phyloP scores from a whole-genome alignment of 2,113 vertebrate species.

The Carlito syrichta region DNA sequence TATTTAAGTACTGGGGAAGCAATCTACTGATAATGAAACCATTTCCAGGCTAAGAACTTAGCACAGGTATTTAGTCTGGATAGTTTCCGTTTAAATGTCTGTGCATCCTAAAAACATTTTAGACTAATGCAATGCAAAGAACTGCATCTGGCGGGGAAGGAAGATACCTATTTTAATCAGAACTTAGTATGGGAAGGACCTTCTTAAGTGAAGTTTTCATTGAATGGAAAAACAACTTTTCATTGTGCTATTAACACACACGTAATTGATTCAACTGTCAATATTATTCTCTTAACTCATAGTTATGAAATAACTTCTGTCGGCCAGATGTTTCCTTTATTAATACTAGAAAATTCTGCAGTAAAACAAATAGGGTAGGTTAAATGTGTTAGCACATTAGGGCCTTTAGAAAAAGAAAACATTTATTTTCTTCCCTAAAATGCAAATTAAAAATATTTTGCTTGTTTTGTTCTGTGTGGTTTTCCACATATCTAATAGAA shows the following conservation, averaged over 20 bases:
- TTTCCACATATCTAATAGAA: not conserved
- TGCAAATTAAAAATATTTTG: constrained; percentile 16
- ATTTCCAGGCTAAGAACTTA: constrained; percentile 61
- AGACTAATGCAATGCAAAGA: constrained; percentile 28
- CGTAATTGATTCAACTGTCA: not conserved
- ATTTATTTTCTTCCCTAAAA: not conserved
- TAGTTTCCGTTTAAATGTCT: constrained; percentile 54
- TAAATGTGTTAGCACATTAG: not conserved
- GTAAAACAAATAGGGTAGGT: not conserved
- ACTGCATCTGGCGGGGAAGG: not conserved
- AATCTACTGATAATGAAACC: constrained; percentile 61
- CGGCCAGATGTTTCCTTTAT: not conserved
- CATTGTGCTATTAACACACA: not conserved
- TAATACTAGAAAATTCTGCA: not conserved
- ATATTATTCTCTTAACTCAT: not conserved
- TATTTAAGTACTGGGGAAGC: constrained; percentile 61
- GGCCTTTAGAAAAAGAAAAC: not conserved
- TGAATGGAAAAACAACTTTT: not conserved
- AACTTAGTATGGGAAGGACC: not conserved
- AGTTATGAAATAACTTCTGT: not conserved
- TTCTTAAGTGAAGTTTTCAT: constrained; percentile 1
- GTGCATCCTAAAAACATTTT: constrained; percentile 35
- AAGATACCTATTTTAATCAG: constrained; percentile 24
- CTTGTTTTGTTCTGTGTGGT: not conserved
- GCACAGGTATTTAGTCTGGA: constrained; percentile 57